A percentile compares a stretch with the other conserved stretches of the same genome.
Conservation (phyloP, 2,113 vertebrate genomes). For the Miniopterus natalensis region DNA sequence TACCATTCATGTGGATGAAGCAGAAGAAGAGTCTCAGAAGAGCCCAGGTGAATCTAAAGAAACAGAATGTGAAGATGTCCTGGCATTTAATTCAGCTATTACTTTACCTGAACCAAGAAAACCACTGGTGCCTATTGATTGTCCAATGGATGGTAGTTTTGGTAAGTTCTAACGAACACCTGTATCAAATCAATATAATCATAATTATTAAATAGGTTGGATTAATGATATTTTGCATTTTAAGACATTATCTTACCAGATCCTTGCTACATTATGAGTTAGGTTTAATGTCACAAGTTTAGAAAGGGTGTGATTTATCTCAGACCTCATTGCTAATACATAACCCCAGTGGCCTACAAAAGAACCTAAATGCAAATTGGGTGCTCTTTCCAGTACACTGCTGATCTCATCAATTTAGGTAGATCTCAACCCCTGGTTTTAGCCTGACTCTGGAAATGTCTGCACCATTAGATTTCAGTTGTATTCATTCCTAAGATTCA, state of each 20-base stretch:
- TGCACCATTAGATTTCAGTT: neutral
- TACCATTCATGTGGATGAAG: constrained; percentile 94
- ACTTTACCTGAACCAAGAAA: constrained; percentile 88
- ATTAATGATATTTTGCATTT: constrained; percentile 11
- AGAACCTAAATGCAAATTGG: neutral
- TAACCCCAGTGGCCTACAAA: constrained; percentile 27
- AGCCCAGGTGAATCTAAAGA: constrained; percentile 78
- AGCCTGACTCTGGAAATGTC: neutral
- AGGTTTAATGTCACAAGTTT: neutral
- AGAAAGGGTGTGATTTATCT: neutral
- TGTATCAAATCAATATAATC: neutral
- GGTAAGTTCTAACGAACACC: constrained; percentile 86
- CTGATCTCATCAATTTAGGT: neutral
- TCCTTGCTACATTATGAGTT: neutral
- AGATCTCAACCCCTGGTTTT: neutral
- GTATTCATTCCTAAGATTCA: neutral
- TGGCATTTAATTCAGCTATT: constrained; percentile 87
- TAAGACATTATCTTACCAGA: neutral
- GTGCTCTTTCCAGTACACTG: neutral
- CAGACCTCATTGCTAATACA: neutral
- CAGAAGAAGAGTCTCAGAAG: constrained; percentile 86
- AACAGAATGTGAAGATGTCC: constrained; percentile 68
- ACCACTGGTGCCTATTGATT: constrained; percentile 92
- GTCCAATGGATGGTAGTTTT: constrained; percentile 92
- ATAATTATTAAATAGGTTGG: neutral